Evolutionary conservation across 2,113 vertebrate genomes (phyloP).

Genomic region (Crotalus horridus): DNA sequence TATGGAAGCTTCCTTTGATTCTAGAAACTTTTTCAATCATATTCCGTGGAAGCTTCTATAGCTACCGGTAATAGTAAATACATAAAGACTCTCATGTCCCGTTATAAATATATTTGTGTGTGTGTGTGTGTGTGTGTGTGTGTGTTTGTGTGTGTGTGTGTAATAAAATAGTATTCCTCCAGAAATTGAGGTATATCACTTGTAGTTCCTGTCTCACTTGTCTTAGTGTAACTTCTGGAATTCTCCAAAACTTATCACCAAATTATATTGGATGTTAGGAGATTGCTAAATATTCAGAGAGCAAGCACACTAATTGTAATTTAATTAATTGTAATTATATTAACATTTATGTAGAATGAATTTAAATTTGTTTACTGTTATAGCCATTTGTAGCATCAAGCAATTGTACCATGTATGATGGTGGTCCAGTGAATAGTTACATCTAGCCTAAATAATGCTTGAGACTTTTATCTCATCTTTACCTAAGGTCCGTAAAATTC

Average conservation of each 20-base stretch:
- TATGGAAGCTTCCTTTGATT: background rate
- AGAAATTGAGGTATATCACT: background rate
- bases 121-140: background rate
- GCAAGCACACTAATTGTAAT: background rate
- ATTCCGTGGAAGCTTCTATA: background rate
- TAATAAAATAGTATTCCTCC: background rate
- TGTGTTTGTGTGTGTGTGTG: background rate
- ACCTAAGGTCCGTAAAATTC: slow-evolving; percentile 85
- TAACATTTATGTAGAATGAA: background rate
- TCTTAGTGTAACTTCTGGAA: background rate
- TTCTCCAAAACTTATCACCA: background rate
- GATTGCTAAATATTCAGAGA: background rate
- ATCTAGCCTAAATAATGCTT: background rate
- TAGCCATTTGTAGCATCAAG: background rate
- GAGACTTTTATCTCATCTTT: slow-evolving; percentile 5
- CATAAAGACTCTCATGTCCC: background rate
- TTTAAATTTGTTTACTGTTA: background rate
- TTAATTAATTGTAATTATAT: background rate
- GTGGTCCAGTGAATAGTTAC: background rate
- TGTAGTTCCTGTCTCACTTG: background rate
- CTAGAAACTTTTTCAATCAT: background rate
- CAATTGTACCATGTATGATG: background rate
- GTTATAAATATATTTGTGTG: background rate
- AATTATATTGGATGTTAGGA: background rate
- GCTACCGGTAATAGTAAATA: background rate